These are phyloP conservation scores for Melierax canorus DNA, from an alignment of 2,113 vertebrate species.

Conservation along the genomic window DNA sequence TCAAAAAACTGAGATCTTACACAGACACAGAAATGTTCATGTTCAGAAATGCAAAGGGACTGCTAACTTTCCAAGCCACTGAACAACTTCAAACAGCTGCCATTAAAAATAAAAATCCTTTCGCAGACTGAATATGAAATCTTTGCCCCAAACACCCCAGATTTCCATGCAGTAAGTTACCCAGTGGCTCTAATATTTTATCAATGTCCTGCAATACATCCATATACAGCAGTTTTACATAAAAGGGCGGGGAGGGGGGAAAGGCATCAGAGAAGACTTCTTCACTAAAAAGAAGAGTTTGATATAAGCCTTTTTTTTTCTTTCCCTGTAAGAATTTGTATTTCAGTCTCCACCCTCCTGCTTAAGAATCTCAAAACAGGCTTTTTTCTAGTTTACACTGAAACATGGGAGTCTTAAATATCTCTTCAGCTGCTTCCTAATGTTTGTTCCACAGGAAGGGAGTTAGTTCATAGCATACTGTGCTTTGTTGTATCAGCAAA, in stretches of 20 bases:
- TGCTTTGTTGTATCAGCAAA: background rate
- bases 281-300: background rate
- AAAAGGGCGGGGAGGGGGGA: fast-evolving
- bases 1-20: background rate
- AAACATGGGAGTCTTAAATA: background rate
- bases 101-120: background rate
- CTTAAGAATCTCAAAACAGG: background rate
- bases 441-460: conserved; percentile 58
- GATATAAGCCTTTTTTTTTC: background rate
- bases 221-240: background rate
- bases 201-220: background rate
- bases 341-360: background rate
- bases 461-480: background rate
- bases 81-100: background rate
- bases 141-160: background rate
- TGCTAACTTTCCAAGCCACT: background rate
- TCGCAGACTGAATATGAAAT: background rate
- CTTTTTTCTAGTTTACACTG: background rate
- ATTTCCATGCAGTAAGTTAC: background rate
- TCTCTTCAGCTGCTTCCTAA: conserved; percentile 47
- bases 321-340: background rate
- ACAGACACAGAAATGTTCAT: background rate
- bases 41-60: background rate
- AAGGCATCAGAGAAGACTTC: background rate
- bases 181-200: background rate